Evolutionary conservation across 2,888 invertebrate genomes (phyloP).

Genomic region (Erebia ligea): DNA sequence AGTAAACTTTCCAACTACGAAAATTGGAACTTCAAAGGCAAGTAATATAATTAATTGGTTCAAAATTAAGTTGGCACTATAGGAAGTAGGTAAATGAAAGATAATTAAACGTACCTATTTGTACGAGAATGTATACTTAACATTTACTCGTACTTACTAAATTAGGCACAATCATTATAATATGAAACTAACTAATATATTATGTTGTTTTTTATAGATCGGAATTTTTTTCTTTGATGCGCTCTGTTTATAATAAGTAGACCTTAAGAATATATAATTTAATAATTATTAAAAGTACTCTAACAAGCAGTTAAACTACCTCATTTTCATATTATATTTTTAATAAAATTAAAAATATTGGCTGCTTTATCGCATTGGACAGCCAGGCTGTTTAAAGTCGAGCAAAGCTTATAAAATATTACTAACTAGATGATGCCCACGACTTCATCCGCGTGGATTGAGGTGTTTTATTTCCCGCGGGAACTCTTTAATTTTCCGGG

Average conservation of each 20-base stretch:
- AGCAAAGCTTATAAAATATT: too few relatives aligned
- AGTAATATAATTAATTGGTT: background rate
- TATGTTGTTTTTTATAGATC: background rate
- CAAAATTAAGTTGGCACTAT: background rate
- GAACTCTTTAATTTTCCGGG: too few relatives aligned
- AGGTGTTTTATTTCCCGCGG: too few relatives aligned
- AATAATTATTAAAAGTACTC: background rate
- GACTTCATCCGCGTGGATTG: too few relatives aligned
- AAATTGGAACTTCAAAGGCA: background rate
- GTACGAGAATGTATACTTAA: background rate
- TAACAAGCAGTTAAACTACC: too few relatives aligned
- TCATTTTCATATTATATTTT: too few relatives aligned
- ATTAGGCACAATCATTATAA: background rate
- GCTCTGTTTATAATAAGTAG: slow-evolving; percentile 17
- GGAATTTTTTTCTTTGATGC: slow-evolving; percentile 5
- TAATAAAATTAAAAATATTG: too few relatives aligned
- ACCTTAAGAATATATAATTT: background rate
- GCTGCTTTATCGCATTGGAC: too few relatives aligned
- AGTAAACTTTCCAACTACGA: background rate
- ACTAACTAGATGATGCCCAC: too few relatives aligned
- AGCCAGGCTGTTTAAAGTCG: too few relatives aligned
- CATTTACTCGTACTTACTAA: background rate
- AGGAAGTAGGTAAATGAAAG: background rate
- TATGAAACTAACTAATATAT: background rate
- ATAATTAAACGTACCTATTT: background rate